Evolutionary conservation across 2,888 invertebrate species (phyloP).

Genomic region (Leucozona laternaria): DNA sequence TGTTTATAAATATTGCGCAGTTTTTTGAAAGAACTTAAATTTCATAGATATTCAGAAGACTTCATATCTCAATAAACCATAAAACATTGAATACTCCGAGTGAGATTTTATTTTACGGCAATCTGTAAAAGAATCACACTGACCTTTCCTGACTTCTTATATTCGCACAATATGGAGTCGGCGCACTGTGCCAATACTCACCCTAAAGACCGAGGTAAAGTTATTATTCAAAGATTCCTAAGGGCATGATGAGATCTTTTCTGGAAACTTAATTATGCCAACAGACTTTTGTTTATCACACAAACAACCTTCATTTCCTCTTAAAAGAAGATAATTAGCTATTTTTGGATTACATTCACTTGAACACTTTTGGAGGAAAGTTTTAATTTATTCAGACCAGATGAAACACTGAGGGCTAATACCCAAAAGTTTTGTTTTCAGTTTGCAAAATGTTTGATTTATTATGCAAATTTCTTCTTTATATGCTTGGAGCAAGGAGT

Average conservation of each 20-base stretch:
- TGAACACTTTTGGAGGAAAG: neutral
- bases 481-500: neutral
- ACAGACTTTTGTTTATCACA: neutral
- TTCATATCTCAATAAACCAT: no score
- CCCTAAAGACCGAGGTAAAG: no score
- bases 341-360: neutral
- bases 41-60: no score
- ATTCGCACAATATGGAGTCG: no score
- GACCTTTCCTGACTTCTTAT: no score
- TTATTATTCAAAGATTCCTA: neutral
- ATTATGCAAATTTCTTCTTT: neutral
- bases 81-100: no score
- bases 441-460: neutral
- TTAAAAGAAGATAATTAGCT: neutral
- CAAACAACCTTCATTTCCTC: neutral
- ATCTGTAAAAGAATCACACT: no score
- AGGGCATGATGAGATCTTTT: neutral
- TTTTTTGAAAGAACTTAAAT: no score
- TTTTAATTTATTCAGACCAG: slow-evolving; percentile 1
- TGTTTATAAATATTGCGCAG: no score
- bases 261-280: neutral
- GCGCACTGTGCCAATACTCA: no score
- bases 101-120: no score
- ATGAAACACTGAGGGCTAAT: neutral
- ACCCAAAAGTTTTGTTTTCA: neutral